A percentile compares a stretch with the other conserved stretches of the same genome.
phyloP scores from a whole-genome alignment of 2,888 invertebrate species.

The Tyria jacobaeae region DNA sequence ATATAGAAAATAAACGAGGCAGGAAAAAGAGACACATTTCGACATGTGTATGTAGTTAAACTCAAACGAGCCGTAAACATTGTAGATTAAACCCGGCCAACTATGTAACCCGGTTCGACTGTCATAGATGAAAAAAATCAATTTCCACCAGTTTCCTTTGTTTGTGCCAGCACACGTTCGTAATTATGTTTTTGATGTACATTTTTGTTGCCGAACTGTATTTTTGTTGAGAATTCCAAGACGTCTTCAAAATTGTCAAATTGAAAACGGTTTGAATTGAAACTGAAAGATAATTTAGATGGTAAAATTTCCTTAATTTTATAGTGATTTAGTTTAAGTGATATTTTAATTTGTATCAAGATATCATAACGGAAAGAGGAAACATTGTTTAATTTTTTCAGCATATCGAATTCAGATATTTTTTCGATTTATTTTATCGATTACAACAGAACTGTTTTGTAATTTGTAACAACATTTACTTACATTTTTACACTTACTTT shows the following conservation, averaged over 20 bases:
- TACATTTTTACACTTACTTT: conserved; percentile 8
- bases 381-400: too few species aligned
- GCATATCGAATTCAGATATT: too few species aligned
- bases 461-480: too few species aligned
- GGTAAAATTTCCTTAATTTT: not conserved
- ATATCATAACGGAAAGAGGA: too few species aligned
- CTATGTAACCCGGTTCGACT: conserved; percentile 64
- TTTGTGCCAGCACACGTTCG: conserved; percentile 33
- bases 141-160: conserved; percentile 47
- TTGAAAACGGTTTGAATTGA: conserved; percentile 22
- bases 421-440: too few species aligned
- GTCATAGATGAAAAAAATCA: conserved; percentile 52
- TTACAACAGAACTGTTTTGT: too few species aligned
- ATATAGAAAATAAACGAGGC: conserved; percentile 40
- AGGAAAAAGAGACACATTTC: conserved; percentile 62
- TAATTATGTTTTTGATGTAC: conserved; percentile 54
- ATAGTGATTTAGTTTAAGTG: not conserved
- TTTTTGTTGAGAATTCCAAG: conserved; percentile 37
- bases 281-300: not conserved
- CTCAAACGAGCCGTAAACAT: conserved; percentile 73
- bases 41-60: conserved; percentile 65
- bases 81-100: conserved; percentile 71
- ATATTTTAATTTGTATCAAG: not conserved
- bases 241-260: conserved; percentile 23
- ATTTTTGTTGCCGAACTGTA: conserved; percentile 31